Conservation (phyloP, 1,140 invertebrate genomes). For the Calliopsis andreniformis region DNA sequence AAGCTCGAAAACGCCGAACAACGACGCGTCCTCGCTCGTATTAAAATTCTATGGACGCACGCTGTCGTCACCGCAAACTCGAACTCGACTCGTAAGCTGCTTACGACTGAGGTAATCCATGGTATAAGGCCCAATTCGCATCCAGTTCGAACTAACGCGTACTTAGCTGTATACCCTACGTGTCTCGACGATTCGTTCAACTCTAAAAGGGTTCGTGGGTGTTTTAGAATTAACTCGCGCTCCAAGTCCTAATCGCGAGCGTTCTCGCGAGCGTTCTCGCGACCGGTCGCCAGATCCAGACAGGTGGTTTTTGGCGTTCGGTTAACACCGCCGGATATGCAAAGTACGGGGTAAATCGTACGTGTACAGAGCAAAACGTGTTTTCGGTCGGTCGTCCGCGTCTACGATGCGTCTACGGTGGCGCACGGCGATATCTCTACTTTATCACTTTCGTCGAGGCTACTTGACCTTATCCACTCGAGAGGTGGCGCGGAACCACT, state of each 20-base stretch:
- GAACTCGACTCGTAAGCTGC: slow-evolving; percentile 63
- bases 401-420: too few relatives aligned
- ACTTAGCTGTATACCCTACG: slow-evolving; percentile 40
- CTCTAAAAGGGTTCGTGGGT: slow-evolving; percentile 47
- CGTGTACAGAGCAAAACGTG: too few relatives aligned
- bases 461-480: too few relatives aligned
- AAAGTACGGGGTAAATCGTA: neutral
- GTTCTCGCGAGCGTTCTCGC: neutral
- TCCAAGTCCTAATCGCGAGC: slow-evolving; percentile 30
- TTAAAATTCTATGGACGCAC: slow-evolving; percentile 35
- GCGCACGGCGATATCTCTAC: too few relatives aligned
- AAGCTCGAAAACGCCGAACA: slow-evolving; percentile 15
- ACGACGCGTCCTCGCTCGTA: slow-evolving; percentile 3
- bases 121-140: slow-evolving; percentile 68
- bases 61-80: slow-evolving; percentile 55
- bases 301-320: slow-evolving; percentile 30
- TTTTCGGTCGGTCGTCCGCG: too few relatives aligned
- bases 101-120: slow-evolving; percentile 68
- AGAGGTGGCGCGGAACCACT: too few relatives aligned
- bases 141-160: slow-evolving; percentile 60
- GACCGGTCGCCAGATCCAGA: too few relatives aligned
- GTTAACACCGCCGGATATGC: slow-evolving; percentile 12
- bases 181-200: slow-evolving; percentile 24
- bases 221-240: slow-evolving; percentile 54
- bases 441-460: too few relatives aligned